Evolutionary conservation across 2,888 invertebrate species (phyloP), one percentile per base, ranked within the genome.

Genomic region (Watsonalla binaria): DNA sequence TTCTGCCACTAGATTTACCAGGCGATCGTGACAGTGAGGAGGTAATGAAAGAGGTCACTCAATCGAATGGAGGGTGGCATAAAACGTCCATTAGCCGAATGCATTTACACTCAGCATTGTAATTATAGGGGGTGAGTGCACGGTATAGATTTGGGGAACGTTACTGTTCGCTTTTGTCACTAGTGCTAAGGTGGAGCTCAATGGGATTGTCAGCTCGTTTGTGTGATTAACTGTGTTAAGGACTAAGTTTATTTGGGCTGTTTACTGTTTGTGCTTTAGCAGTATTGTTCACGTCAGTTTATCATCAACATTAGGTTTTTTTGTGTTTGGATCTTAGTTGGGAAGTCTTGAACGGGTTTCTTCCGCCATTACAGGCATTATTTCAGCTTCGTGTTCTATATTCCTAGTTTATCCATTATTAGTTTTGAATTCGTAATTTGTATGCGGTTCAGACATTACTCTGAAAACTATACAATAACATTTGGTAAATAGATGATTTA

Each of bases 31-130:
- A 37, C 35, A 37, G 37, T 58, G 61, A 54, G 34, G 39, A 52
- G 51, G 52, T 60, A 67, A 67, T 65, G 67, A 63, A 60, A 59
- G 62, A 62, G 70, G 39, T 37, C 49, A 49, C 37, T 39, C 49
- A 49, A 49, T 49, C 49, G 49, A 37, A 15, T 35, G 9, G 37
- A 49, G 49, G 49, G 70, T 58, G 68, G 68, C 54, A 74, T 70
- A 73, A 74, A 72, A 66, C 66, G 68, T 76, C 80, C 82, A 82
- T 83, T 83, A 82, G 67, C 67, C 63, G 66, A 82, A 82, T 81
- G 81, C 82, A 82, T 82, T 82, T 79, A 82, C 76, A 77, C 77
- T 70, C 70, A 65, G 62, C 61, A 65, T 77, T 11, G 42, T 82
- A 82, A 82, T 82, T 82, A 82, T 70, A 73, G 74, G 68, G 78